Conservation (phyloP, 2,113 vertebrate species). For the Illadopsis cleaveri region DNA sequence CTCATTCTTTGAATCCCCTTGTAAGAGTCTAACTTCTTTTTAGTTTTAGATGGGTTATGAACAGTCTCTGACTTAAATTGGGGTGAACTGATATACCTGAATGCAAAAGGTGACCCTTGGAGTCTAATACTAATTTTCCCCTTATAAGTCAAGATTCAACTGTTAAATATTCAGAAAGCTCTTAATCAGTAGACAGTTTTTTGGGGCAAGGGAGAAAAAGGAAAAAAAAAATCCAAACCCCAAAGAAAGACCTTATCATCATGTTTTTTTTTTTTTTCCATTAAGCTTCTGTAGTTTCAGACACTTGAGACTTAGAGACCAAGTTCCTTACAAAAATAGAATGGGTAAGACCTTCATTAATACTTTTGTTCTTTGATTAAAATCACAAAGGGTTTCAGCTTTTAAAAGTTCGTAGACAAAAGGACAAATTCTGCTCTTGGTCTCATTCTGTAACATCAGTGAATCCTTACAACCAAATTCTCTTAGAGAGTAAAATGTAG, state of each 20-base stretch:
- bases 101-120: not conserved
- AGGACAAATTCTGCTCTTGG: not conserved
- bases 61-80: not conserved
- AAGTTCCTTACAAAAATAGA: not conserved
- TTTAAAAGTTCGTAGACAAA: not conserved
- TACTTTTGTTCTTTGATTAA: not conserved
- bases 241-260: not conserved
- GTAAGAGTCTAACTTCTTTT: not conserved
- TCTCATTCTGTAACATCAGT: not conserved
- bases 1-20: not conserved
- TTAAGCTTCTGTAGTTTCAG: not conserved
- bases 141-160: not conserved
- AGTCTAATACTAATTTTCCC: not conserved
- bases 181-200: not conserved
- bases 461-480: not conserved
- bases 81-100: not conserved
- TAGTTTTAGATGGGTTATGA: not conserved
- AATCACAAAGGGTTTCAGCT: not conserved
- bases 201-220: fast-evolving
- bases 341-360: not conserved
- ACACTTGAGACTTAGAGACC: not conserved
- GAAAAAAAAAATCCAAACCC: not conserved
- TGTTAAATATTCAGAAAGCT: not conserved
- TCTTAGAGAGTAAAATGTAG: not conserved
- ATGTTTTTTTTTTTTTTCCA: not conserved